Evolutionary conservation across 1,140 invertebrate genomes (phyloP).

Genomic region (Drosophila kanapiae): DNA sequence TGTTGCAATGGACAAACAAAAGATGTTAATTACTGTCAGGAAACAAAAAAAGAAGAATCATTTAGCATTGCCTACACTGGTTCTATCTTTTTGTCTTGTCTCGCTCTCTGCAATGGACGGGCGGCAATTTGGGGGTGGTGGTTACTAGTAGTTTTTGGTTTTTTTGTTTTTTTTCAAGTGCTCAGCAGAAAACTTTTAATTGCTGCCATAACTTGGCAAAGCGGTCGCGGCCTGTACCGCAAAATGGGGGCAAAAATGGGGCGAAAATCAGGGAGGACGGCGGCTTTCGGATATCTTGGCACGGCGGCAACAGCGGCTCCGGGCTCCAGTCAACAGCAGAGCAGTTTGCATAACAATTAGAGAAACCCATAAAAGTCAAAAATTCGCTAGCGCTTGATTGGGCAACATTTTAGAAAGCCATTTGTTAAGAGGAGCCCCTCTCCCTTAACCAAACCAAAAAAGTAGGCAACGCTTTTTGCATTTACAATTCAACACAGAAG

Average conservation of each 20-base stretch:
- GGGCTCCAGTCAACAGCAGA: conserved; percentile 36
- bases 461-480: conserved; percentile 48
- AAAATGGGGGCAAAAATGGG: conserved; percentile 46
- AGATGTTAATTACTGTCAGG: conserved; percentile 38
- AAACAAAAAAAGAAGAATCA: conserved; percentile 16
- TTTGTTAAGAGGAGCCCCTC: conserved; percentile 30
- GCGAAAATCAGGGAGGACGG: too few relatives aligned
- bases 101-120: neutral
- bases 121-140: conserved; percentile 7
- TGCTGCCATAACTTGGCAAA: conserved; percentile 72
- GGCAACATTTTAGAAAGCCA: conserved; percentile 47
- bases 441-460: conserved; percentile 15
- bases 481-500: conserved; percentile 37
- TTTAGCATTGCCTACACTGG: conserved; percentile 15
- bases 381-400: conserved; percentile 63
- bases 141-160: conserved; percentile 1
- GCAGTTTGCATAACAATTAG: conserved; percentile 74
- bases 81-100: conserved; percentile 13
- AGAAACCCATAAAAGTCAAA: conserved; percentile 67
- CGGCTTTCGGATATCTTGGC: conserved; percentile 18
- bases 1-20: conserved; percentile 25
- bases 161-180: conserved; percentile 47
- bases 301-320: conserved; percentile 3
- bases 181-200: conserved; percentile 69
- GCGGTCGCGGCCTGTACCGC: conserved; percentile 54